Evolutionary conservation across 1,140 invertebrate genomes (phyloP).

Genomic region (Stenopsyche tienmushanensis): DNA sequence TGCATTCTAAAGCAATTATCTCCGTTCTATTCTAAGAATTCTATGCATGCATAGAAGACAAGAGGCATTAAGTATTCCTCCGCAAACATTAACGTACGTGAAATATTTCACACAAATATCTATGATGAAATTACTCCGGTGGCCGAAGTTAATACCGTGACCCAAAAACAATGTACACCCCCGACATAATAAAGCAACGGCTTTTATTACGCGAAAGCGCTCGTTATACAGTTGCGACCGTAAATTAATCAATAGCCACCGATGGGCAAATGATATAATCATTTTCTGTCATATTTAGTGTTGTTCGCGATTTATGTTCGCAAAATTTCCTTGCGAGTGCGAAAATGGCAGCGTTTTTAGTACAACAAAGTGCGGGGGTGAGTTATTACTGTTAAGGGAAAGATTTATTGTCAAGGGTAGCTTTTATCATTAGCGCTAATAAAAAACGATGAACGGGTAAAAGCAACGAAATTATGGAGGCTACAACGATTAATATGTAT

Average conservation of each 20-base stretch:
- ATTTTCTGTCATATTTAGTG: constrained; percentile 3
- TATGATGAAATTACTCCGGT: too few species aligned
- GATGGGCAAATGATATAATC: not conserved
- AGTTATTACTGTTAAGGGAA: constrained; percentile 1
- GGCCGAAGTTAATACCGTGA: too few species aligned
- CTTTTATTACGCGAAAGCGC: too few species aligned
- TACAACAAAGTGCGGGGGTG: not conserved
- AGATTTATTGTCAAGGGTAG: constrained; percentile 14
- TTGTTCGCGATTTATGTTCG: not conserved
- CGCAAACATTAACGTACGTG: too few species aligned
- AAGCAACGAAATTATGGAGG: not conserved
- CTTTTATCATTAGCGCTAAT: constrained; percentile 23
- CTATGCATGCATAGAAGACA: too few species aligned
- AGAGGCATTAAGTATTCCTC: too few species aligned
- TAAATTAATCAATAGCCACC: not conserved
- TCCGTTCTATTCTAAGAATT: too few species aligned
- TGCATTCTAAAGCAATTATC: too few species aligned
- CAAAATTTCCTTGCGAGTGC: not conserved
- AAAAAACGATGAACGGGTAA: constrained; percentile 14
- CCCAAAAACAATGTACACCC: too few species aligned
- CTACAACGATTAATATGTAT: not conserved
- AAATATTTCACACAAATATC: too few species aligned
- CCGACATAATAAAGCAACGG: too few species aligned
- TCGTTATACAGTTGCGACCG: too few species aligned
- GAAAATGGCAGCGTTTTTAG: constrained; percentile 12